Percentiles rank a stretch among this genome's conserved stretches.
These are phyloP conservation scores for Halesus radiatus DNA, from an alignment of 1,140 invertebrate genomes.

Conservation along the genomic window DNA sequence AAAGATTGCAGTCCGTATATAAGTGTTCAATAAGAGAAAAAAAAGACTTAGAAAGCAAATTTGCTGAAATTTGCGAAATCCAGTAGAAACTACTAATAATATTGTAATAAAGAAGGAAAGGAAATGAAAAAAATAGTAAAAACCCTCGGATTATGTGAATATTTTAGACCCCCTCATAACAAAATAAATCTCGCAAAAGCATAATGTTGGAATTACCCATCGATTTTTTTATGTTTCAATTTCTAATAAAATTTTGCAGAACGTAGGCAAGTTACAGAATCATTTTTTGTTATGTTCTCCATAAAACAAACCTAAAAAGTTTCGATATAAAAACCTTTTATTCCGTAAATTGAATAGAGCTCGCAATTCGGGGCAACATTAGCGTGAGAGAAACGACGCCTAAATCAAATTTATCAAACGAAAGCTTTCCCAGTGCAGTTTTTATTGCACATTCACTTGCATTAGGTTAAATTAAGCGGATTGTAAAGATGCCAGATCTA, in stretches of 20 bases:
- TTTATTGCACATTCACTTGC: slow-evolving; percentile 39
- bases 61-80: too few relatives aligned
- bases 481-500: slow-evolving; percentile 8
- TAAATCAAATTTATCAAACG: slow-evolving; percentile 35
- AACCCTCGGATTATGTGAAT: too few relatives aligned
- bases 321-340: background rate
- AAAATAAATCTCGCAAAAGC: too few relatives aligned
- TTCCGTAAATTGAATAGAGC: background rate
- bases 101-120: too few relatives aligned
- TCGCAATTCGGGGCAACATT: background rate
- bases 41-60: too few relatives aligned
- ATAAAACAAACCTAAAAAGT: slow-evolving; percentile 1
- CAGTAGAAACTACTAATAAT: too few relatives aligned
- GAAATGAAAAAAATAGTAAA: too few relatives aligned
- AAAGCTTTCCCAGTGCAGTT: slow-evolving; percentile 16
- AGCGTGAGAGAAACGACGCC: background rate
- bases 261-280: slow-evolving; percentile 14
- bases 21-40: too few relatives aligned
- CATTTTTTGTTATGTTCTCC: background rate
- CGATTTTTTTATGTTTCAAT: background rate
- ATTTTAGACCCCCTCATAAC: too few relatives aligned
- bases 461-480: slow-evolving; percentile 41
- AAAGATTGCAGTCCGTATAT: too few relatives aligned
- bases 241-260: background rate
- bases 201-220: too few relatives aligned